Conservation (phyloP, 2,888 invertebrate genomes). For the Aplocera efformata region DNA sequence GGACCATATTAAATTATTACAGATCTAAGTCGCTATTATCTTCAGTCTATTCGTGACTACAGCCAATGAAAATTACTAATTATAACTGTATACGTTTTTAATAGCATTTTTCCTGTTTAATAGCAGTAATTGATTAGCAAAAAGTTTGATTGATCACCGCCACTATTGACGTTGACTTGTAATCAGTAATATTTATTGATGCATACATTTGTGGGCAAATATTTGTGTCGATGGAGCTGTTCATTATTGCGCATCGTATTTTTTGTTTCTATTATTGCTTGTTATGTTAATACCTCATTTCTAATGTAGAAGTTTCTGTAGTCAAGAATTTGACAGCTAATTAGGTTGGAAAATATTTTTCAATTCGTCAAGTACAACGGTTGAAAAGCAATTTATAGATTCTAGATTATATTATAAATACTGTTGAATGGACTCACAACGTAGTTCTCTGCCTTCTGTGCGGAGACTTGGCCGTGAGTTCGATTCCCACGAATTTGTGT, state of each 20-base stretch:
- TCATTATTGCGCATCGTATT: background rate
- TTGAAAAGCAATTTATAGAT: too few relatives aligned
- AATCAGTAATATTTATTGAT: slow-evolving; percentile 7
- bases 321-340: too few relatives aligned
- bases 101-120: slow-evolving; percentile 18
- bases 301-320: too few relatives aligned
- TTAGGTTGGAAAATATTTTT: too few relatives aligned
- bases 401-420: too few relatives aligned
- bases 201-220: slow-evolving; percentile 9
- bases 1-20: slow-evolving; percentile 10
- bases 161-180: slow-evolving; percentile 13
- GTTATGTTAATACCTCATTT: too few relatives aligned
- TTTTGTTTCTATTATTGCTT: too few relatives aligned
- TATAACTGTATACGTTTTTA: slow-evolving; percentile 16
- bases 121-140: slow-evolving; percentile 17
- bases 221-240: slow-evolving; percentile 1
- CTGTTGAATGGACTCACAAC: too few relatives aligned
- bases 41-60: slow-evolving; percentile 11
- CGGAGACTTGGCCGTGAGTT: too few relatives aligned
- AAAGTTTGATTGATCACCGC: slow-evolving; percentile 19
- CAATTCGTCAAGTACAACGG: too few relatives aligned
- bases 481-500: too few relatives aligned
- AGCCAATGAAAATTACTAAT: slow-evolving; percentile 13
- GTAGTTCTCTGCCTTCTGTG: too few relatives aligned
- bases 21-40: slow-evolving; percentile 10